A percentile compares a stretch with the other conserved stretches of the same genome.
Evolutionary conservation across 1,140 invertebrate genomes (phyloP).

Genomic region (Pogonognathellus flavescens): DNA sequence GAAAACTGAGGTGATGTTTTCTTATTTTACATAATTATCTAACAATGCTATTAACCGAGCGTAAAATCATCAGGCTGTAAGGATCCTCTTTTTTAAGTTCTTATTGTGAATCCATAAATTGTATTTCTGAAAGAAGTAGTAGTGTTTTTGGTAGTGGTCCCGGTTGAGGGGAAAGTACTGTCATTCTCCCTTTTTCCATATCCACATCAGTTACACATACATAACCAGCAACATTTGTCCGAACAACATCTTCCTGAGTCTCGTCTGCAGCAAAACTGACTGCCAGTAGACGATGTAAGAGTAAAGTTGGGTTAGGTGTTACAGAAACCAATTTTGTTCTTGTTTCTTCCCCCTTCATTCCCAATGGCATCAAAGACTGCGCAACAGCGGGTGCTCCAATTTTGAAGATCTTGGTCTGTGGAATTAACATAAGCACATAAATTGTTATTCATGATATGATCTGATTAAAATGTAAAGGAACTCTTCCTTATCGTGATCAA

Average conservation of each 20-base stretch:
- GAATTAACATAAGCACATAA: slow-evolving; percentile 16
- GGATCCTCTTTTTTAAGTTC: neutral
- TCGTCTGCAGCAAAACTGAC: slow-evolving; percentile 84
- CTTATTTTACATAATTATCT: neutral
- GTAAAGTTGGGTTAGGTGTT: slow-evolving; percentile 73
- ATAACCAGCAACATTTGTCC: slow-evolving; percentile 91
- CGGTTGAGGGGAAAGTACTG: slow-evolving; percentile 92
- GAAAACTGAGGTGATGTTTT: neutral
- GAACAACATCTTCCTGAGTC: slow-evolving; percentile 84
- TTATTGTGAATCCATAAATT: slow-evolving; percentile 90
- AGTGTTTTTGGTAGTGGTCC: slow-evolving; percentile 88
- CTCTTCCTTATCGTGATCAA: no score
- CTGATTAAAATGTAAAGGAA: no score
- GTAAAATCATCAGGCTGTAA: neutral
- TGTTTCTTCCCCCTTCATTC: slow-evolving; percentile 94
- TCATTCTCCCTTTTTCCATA: slow-evolving; percentile 86
- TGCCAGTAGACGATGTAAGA: slow-evolving; percentile 90
- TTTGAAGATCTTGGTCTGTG: slow-evolving; percentile 81
- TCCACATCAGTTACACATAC: slow-evolving; percentile 93
- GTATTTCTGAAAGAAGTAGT: slow-evolving; percentile 84
- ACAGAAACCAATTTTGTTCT: slow-evolving; percentile 88
- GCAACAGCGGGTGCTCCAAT: slow-evolving; percentile 93
- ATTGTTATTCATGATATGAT: neutral
- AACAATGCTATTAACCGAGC: neutral
- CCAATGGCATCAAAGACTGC: slow-evolving; percentile 94